These are phyloP conservation scores for Amphipyra tragopoginis DNA, from an alignment of 2,888 invertebrate genomes.

Conservation along the genomic window DNA sequence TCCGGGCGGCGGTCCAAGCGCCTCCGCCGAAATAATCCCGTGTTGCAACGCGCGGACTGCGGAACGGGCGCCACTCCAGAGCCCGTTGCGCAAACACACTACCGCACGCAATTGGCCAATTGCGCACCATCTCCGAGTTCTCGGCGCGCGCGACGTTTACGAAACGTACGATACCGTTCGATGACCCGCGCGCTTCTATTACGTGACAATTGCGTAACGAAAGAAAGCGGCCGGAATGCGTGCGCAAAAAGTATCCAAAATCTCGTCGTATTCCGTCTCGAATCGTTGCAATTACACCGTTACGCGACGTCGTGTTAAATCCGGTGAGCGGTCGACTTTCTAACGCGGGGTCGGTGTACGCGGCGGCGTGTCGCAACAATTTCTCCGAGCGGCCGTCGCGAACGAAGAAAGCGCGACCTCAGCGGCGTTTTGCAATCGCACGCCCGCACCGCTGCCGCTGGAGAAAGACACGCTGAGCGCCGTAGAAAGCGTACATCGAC, in stretches of 20 bases:
- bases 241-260: constrained; percentile 86
- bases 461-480: constrained; percentile 73
- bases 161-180: constrained; percentile 79
- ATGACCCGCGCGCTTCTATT: constrained; percentile 80
- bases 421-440: constrained; percentile 87
- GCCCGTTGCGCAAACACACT: constrained; percentile 83
- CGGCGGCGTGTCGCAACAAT: constrained; percentile 88
- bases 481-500: constrained; percentile 85
- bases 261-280: constrained; percentile 83
- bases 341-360: constrained; percentile 89
- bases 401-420: constrained; percentile 90
- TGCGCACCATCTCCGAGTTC: constrained; percentile 71
- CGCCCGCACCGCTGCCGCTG: constrained; percentile 65
- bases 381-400: constrained; percentile 87
- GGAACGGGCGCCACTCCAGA: constrained; percentile 87
- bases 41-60: constrained; percentile 87
- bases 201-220: constrained; percentile 85
- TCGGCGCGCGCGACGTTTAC: constrained; percentile 70
- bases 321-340: constrained; percentile 89
- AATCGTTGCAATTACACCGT: constrained; percentile 88
- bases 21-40: constrained; percentile 88
- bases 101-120: constrained; percentile 81
- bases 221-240: constrained; percentile 88
- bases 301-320: constrained; percentile 86
- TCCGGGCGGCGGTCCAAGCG: constrained; percentile 87